Evolutionary conservation across 2,797 vertebrate genomes (phyloP).

Genomic region (Menidia menidia): DNA sequence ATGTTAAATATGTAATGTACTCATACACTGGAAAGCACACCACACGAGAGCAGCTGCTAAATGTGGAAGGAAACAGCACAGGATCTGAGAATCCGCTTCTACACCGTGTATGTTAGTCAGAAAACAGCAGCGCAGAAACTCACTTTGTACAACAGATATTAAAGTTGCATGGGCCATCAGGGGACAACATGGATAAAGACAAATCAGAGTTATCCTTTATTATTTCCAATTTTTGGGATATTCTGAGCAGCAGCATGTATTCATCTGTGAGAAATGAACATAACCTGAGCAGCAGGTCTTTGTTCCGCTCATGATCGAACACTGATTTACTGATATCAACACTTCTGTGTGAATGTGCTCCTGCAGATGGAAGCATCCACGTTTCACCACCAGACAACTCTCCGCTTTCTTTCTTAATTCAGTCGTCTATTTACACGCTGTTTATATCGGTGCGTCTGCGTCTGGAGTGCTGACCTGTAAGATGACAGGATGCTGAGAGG

Average conservation of each 20-base stretch:
- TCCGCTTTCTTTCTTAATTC: no score
- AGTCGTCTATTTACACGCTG: not conserved
- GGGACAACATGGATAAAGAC: not conserved
- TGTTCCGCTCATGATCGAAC: no score
- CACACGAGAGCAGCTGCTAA: constrained; percentile 34
- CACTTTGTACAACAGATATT: not conserved
- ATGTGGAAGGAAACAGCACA: constrained; percentile 1
- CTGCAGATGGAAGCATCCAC: not conserved
- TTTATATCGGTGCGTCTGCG: no score
- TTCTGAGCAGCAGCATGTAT: no score
- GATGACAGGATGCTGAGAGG: constrained; percentile 93
- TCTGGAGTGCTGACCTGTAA: constrained; percentile 85
- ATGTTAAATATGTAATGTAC: constrained; percentile 58
- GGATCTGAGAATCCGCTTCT: constrained; percentile 39
- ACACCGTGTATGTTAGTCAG: constrained; percentile 38
- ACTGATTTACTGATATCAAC: not conserved
- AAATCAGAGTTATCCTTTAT: no score
- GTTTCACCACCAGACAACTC: not conserved
- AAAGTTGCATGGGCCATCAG: not conserved
- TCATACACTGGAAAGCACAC: constrained; percentile 39
- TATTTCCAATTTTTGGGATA: no score
- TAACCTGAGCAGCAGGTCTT: not conserved
- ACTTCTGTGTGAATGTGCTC: not conserved
- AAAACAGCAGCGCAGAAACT: not conserved
- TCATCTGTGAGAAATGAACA: not conserved